Conservation (phyloP, 2,113 vertebrate genomes). For the Nyctereutes procyonoides region DNA sequence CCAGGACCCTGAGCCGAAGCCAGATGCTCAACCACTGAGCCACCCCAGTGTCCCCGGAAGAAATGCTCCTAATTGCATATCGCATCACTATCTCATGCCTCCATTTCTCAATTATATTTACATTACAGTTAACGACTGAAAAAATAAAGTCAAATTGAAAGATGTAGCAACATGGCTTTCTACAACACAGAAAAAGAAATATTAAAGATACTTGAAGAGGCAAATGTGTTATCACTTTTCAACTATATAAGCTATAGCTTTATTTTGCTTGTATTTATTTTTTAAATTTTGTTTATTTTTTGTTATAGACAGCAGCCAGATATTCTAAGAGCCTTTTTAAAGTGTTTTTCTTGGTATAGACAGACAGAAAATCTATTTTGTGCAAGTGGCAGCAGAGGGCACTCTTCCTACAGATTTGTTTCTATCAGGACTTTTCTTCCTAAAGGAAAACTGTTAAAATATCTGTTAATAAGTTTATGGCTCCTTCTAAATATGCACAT, state of each 20-base stretch:
- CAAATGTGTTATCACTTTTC: neutral
- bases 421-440: neutral
- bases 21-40: no score
- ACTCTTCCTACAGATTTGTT: slow-evolving; percentile 52
- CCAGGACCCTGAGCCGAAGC: no score
- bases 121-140: neutral
- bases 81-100: neutral
- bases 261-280: neutral
- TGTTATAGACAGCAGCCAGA: neutral
- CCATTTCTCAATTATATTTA: neutral
- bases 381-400: slow-evolving; percentile 74
- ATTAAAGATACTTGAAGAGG: neutral
- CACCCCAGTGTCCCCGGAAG: neutral
- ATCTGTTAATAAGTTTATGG: neutral
- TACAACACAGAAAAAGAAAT: neutral
- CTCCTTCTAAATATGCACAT: neutral
- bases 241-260: neutral
- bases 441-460: slow-evolving; percentile 21
- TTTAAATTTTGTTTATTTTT: neutral
- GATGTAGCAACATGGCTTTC: neutral
- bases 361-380: slow-evolving; percentile 37
- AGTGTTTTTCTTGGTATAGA: neutral
- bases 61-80: neutral
- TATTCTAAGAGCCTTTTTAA: neutral
- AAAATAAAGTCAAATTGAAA: slow-evolving; percentile 18